Conservation (phyloP, 2,113 vertebrate genomes). For the Marcusenius ussheri region DNA sequence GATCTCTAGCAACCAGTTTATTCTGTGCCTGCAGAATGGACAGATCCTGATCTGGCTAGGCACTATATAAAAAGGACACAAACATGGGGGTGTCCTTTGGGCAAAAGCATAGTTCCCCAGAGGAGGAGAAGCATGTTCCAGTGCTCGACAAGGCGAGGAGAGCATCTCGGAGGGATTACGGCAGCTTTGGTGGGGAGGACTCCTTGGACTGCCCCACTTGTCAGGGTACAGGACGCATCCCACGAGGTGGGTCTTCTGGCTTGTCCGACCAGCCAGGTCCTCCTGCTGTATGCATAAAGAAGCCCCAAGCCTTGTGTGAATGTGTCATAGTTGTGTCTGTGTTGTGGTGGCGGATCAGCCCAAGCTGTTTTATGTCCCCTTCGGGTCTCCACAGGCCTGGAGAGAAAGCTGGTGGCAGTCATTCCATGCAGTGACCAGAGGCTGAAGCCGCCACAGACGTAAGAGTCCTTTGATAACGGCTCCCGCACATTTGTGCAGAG, state of each 20-base stretch:
- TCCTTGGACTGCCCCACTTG: constrained; percentile 66
- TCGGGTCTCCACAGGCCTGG: constrained; percentile 62
- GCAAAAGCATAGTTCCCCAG: not conserved
- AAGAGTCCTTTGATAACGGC: constrained; percentile 46
- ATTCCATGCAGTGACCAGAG: constrained; percentile 93
- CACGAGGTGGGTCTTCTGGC: constrained; percentile 51
- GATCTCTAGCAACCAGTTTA: not conserved
- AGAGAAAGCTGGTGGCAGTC: constrained; percentile 86
- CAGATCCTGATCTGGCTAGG: not conserved
- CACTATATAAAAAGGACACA: not conserved
- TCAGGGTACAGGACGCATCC: constrained; percentile 70
- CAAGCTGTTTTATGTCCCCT: not conserved
- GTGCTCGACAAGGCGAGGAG: constrained; percentile 25
- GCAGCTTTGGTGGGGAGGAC: constrained; percentile 30
- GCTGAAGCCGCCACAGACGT: constrained; percentile 89
- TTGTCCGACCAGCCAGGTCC: not conserved
- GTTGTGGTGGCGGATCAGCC: too few species aligned
- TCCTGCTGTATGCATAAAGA: not conserved
- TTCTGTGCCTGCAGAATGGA: not conserved
- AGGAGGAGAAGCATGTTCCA: constrained; percentile 23
- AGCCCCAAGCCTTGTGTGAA: not conserved
- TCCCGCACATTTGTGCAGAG: not conserved
- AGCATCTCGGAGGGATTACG: constrained; percentile 39
- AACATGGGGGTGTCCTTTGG: constrained; percentile 17
- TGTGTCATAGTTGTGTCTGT: not conserved